Percentiles rank a stretch among this genome's conserved stretches.
Conservation (phyloP, 2,113 vertebrate species). For the Nothoprocta pentlandii region DNA sequence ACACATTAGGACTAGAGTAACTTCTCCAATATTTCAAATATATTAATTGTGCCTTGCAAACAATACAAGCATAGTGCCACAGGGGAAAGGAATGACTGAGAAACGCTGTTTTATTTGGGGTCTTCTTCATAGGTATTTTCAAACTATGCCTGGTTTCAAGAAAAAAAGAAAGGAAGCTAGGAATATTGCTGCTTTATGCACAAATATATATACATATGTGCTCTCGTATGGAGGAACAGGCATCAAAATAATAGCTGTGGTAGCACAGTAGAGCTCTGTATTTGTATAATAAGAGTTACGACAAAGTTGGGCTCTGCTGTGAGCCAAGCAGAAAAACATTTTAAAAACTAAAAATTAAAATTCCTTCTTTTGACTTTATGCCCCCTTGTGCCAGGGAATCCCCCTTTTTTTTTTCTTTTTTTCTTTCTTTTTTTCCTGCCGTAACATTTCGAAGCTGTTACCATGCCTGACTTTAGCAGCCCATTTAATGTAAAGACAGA, state of each 20-base stretch:
- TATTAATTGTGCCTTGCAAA: background rate
- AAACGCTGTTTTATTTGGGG: background rate
- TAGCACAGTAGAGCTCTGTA: background rate
- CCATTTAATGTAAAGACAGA: background rate
- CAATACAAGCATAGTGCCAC: background rate
- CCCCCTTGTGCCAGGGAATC: background rate
- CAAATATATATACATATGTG: background rate
- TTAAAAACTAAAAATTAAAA: background rate
- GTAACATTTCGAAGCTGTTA: background rate
- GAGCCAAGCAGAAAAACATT: background rate
- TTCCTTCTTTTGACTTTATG: background rate
- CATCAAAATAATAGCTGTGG: background rate
- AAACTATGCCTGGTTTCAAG: background rate
- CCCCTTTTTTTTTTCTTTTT: background rate
- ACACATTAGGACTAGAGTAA: background rate
- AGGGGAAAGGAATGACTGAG: background rate
- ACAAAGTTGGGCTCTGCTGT: background rate
- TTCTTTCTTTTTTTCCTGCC: background rate
- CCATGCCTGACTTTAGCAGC: background rate
- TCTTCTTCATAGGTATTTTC: background rate
- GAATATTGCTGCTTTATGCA: background rate
- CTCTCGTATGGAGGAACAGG: background rate
- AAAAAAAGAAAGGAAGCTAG: background rate
- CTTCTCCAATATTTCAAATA: background rate
- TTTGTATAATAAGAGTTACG: background rate